Evolutionary conservation across 2,113 vertebrate species (phyloP).

Genomic region (Cheirogaleus medius): DNA sequence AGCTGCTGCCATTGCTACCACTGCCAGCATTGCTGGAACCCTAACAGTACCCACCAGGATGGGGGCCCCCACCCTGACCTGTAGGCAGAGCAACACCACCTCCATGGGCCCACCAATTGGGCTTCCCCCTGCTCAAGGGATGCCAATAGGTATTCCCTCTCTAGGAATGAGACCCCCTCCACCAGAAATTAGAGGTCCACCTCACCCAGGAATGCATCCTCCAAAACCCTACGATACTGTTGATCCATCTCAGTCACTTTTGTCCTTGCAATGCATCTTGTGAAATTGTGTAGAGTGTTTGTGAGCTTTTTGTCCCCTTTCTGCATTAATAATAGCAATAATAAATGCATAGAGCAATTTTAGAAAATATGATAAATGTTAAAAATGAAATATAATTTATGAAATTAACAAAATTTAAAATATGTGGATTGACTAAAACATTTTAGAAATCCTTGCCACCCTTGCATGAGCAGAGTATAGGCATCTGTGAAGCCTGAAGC

Average conservation of each 20-base stretch:
- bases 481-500: background rate
- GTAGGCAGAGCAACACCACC: too few species aligned
- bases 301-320: too few species aligned
- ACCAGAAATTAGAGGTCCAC: slow-evolving; percentile 97
- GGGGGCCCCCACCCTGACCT: too few species aligned
- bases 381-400: background rate
- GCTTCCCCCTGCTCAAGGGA: slow-evolving; percentile 91
- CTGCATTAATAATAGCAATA: too few species aligned
- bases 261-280: too few species aligned
- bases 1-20: too few species aligned
- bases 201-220: slow-evolving; percentile 96
- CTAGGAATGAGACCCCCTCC: slow-evolving; percentile 98
- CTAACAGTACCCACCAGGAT: too few species aligned
- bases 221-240: slow-evolving; percentile 88
- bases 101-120: slow-evolving; percentile 97
- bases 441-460: background rate
- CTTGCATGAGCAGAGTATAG: background rate
- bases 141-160: slow-evolving; percentile 88
- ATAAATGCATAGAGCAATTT: too few species aligned
- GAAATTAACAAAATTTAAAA: background rate
- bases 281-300: too few species aligned
- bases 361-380: background rate
- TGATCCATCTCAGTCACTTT: slow-evolving; percentile 10
- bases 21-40: too few species aligned
- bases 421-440: background rate